Evolutionary conservation across 2,113 vertebrate genomes (phyloP), one percentile per base, ranked within the genome.

Genomic region (Ceyx melanurus): DNA sequence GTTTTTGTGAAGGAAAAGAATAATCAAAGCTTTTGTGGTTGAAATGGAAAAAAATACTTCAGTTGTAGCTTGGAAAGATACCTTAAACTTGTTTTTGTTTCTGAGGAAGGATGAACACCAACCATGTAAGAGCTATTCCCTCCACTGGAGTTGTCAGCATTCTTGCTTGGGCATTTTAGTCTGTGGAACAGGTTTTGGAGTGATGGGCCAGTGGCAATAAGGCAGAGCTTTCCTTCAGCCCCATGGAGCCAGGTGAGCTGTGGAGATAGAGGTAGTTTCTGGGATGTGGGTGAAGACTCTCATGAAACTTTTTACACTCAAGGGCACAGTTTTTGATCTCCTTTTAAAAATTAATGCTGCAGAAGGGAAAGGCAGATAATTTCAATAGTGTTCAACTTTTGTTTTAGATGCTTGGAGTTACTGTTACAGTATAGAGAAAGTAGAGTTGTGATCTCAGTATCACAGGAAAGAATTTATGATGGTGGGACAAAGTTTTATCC

Each of bases 91-190:
- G 2, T 22, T 43, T 91, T 48, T 75, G 8, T 43, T 65, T 71
- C 22, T 72, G 25, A 48, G 15, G 45, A 54, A 76, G 33, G 11
- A n/a, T 56, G 22, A 50, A 89, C 72, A 54, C 18, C 16, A 81
- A 15, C 5, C 4, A 5, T 9, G 15, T 56, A 29, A 20, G 1
- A 8, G 50, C 29, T 76, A 13, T 51, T 48, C 0, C 0, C 29
- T 71, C 81, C 26, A 45, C 31, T 86, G 26, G 26, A 37, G 43
- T 82, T 2, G 3, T 46, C 40, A 60, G 51, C 33, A 5, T 29
- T 72, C 8, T 43, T 0, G 0, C 54, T 66, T 7, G 67, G 35
- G n/a, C 15, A 20, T 78, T 68, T 73, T 62, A 57, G 21, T 37
- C n/a, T 53, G 21, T 61, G 71, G 37, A 82, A 42, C 21, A 46